Conservation (phyloP, 92 coral and sea anemone genomes). For the Plumapathes pennacea region DNA sequence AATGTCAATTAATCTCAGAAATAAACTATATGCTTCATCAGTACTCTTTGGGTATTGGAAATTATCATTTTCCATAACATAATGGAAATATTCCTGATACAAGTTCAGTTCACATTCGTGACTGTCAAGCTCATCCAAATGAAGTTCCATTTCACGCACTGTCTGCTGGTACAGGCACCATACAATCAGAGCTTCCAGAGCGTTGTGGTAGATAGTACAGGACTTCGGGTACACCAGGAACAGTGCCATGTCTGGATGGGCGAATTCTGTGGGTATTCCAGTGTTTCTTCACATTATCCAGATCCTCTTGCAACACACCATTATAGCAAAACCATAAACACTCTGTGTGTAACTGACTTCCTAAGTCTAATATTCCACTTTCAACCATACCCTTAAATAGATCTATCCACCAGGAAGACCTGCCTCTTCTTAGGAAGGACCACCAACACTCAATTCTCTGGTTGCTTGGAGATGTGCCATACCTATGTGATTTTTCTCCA, state of each 20-base stretch:
- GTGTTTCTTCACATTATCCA: slow-evolving; percentile 46
- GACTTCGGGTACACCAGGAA: slow-evolving; percentile 59
- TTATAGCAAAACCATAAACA: slow-evolving; percentile 60
- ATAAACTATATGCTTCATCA: slow-evolving; percentile 41
- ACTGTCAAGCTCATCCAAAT: slow-evolving; percentile 31
- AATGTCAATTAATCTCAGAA: slow-evolving; percentile 43
- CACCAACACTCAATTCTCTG: slow-evolving; percentile 51
- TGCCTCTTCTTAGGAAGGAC: slow-evolving; percentile 32
- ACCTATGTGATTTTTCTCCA: slow-evolving; percentile 27
- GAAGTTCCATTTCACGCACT: slow-evolving; percentile 37
- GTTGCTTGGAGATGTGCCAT: slow-evolving; percentile 47
- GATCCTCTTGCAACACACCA: slow-evolving; percentile 48
- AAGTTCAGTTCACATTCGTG: slow-evolving; percentile 14
- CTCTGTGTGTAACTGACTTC: slow-evolving; percentile 39
- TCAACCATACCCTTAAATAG: slow-evolving; percentile 52
- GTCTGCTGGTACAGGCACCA: slow-evolving; percentile 13
- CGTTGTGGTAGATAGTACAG: slow-evolving; percentile 55
- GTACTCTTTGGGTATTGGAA: slow-evolving; percentile 43
- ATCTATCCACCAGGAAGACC: slow-evolving; percentile 58
- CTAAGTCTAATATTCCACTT: slow-evolving; percentile 36
- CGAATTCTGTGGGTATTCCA: slow-evolving; percentile 56
- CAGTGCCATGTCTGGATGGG: slow-evolving; percentile 50
- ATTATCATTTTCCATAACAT: slow-evolving; percentile 52
- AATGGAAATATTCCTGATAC: slow-evolving; percentile 61
- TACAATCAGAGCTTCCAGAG: slow-evolving; percentile 46